Evolutionary conservation across 2,888 invertebrate species (phyloP).

Genomic region (Frankliniella intonsa): DNA sequence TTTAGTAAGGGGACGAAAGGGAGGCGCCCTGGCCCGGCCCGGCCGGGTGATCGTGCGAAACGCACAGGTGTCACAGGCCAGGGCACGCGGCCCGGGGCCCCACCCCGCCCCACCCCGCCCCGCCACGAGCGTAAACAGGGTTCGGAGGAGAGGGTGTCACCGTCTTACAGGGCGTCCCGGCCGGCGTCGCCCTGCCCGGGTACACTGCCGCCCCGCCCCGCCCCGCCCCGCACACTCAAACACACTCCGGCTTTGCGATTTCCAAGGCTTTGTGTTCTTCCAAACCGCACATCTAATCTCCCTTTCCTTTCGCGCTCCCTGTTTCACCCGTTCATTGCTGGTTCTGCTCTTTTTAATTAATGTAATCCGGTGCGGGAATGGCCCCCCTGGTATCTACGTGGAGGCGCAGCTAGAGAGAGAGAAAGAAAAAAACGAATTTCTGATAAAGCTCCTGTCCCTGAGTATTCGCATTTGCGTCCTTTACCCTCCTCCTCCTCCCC

Average conservation of each 20-base stretch:
- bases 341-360: constrained; percentile 20
- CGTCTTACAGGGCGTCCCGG: too few relatives aligned
- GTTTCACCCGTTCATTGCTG: constrained; percentile 1
- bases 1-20: too few relatives aligned
- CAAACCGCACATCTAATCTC: too few relatives aligned
- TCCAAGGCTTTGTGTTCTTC: too few relatives aligned
- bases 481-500: background rate
- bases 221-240: too few relatives aligned
- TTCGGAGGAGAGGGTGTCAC: background rate
- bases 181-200: too few relatives aligned
- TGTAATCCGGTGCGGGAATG: constrained; percentile 18
- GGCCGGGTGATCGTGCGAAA: background rate
- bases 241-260: background rate
- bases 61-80: background rate
- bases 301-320: background rate
- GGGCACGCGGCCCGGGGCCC: too few relatives aligned
- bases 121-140: background rate
- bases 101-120: too few relatives aligned
- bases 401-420: background rate
- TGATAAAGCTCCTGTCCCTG: constrained; percentile 12
- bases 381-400: background rate
- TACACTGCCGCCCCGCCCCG: too few relatives aligned
- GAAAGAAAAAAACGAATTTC: background rate
- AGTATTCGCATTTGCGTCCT: background rate
- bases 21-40: too few relatives aligned